phyloP scores from a whole-genome alignment of 2,113 vertebrate species.

The Phrynocephalus versicolor region DNA sequence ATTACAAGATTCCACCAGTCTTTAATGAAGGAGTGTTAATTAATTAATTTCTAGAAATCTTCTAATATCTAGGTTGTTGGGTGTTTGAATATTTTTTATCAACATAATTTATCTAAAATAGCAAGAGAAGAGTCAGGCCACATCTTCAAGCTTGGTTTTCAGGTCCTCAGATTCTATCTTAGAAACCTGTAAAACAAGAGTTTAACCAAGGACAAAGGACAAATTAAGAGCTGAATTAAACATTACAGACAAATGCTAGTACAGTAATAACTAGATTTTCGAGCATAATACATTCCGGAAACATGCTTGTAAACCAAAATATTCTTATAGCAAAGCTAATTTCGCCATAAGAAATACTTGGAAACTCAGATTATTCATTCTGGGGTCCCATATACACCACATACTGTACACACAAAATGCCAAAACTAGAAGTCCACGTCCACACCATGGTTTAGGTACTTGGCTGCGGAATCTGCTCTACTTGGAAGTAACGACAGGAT shows the following conservation, averaged over 20 bases:
- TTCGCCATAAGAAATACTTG: too few species aligned
- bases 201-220: not conserved
- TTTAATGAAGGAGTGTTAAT: not conserved
- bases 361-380: too few species aligned
- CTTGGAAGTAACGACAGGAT: too few species aligned
- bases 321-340: too few species aligned
- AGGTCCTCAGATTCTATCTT: conserved; percentile 56
- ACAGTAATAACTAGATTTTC: too few species aligned
- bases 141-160: conserved; percentile 17
- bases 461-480: too few species aligned
- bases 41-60: not conserved
- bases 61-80: conserved; percentile 16
- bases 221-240: not conserved
- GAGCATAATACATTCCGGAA: too few species aligned
- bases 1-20: not conserved
- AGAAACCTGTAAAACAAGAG: conserved; percentile 64
- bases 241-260: not conserved
- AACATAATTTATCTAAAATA: not conserved
- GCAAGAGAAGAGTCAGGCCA: conserved; percentile 50
- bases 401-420: too few species aligned
- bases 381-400: too few species aligned
- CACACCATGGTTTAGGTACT: too few species aligned
- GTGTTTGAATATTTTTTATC: not conserved
- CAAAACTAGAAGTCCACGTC: too few species aligned
- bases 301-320: too few species aligned